Evolutionary conservation across 2,113 vertebrate species (phyloP).

Genomic region (Maylandia zebra): DNA sequence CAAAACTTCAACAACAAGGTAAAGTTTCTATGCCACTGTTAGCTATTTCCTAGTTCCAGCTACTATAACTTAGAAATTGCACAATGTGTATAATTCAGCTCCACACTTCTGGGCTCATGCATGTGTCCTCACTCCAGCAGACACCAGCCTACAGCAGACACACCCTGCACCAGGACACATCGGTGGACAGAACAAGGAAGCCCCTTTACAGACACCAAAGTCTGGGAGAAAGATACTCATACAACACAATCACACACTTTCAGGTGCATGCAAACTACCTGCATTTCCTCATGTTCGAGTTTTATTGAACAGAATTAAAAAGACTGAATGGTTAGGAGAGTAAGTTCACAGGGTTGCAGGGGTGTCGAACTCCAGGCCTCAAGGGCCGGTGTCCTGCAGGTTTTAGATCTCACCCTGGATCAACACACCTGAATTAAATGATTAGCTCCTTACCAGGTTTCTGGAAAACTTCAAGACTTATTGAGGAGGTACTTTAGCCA

Average conservation of each 20-base stretch:
- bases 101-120: neutral
- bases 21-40: neutral
- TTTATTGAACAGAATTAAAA: neutral
- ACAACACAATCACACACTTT: slow-evolving; percentile 35
- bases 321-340: neutral
- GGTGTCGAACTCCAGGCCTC: neutral
- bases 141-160: slow-evolving; percentile 77
- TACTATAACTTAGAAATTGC: neutral
- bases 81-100: neutral
- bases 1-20: slow-evolving; percentile 76
- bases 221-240: slow-evolving; percentile 29
- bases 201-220: slow-evolving; percentile 66
- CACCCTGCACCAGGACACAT: slow-evolving; percentile 66
- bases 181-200: slow-evolving; percentile 50
- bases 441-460: neutral
- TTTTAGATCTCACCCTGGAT: neutral
- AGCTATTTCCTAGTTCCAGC: neutral
- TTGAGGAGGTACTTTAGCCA: neutral
- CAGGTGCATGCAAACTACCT: slow-evolving; percentile 8
- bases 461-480: neutral
- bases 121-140: slow-evolving; percentile 41
- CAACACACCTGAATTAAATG: neutral
- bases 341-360: neutral
- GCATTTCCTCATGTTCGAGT: accelerated
- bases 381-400: neutral